Conservation (phyloP, 2,888 invertebrate genomes). For the Perdita meconis region DNA sequence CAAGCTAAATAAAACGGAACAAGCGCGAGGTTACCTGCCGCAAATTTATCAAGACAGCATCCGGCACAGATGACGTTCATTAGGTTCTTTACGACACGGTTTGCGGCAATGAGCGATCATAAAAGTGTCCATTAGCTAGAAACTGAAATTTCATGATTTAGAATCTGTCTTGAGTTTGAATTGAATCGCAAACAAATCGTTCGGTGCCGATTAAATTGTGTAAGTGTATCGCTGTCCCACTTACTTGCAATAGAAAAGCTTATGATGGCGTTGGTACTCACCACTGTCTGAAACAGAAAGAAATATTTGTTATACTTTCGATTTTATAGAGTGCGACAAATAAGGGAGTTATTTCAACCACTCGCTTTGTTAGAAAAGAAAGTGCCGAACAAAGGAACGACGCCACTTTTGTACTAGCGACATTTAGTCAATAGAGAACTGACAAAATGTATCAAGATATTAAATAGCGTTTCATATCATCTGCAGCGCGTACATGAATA, state of each 20-base stretch:
- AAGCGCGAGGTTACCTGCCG: slow-evolving; percentile 22
- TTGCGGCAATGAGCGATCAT: slow-evolving; percentile 67
- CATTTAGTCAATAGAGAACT: no score
- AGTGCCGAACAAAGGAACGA: no score
- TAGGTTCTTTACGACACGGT: slow-evolving; percentile 62
- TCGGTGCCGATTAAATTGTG: slow-evolving; percentile 29
- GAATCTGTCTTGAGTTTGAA: slow-evolving; percentile 52
- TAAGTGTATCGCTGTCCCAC: background rate
- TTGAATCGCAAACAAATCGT: slow-evolving; percentile 33
- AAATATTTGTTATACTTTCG: background rate
- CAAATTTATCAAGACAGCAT: slow-evolving; percentile 54
- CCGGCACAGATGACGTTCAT: slow-evolving; percentile 49
- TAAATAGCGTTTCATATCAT: no score
- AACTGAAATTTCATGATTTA: slow-evolving; percentile 52
- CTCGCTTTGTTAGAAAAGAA: no score
- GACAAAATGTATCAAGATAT: no score
- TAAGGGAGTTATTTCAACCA: no score
- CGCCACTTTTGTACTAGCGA: no score
- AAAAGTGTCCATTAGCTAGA: slow-evolving; percentile 63
- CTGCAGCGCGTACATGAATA: no score
- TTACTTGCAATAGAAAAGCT: slow-evolving; percentile 17
- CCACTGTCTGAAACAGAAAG: slow-evolving; percentile 68
- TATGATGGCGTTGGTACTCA: slow-evolving; percentile 37
- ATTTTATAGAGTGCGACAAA: background rate
- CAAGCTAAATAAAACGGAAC: slow-evolving; percentile 41